A percentile compares a stretch with the other conserved stretches of the same genome.
Evolutionary conservation across 2,888 invertebrate genomes (phyloP).

Genomic region (Criorhina ranunculi): DNA sequence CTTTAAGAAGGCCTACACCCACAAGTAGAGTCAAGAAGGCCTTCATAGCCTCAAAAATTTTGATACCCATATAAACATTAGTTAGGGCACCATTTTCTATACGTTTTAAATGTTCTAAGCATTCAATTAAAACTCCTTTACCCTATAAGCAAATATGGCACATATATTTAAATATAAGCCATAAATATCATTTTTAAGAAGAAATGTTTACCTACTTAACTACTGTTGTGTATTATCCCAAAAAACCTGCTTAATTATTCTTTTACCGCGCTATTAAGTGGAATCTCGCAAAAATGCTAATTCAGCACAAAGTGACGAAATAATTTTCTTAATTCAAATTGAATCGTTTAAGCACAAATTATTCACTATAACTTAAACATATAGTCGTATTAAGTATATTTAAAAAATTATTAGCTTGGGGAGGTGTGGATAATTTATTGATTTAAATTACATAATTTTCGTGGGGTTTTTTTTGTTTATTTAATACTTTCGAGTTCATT

Average conservation of each 20-base stretch:
- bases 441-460: constrained; percentile 10
- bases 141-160: no score
- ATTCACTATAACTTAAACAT: background rate
- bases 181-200: no score
- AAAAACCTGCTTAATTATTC: constrained; percentile 4
- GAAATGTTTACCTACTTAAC: background rate
- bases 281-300: constrained; percentile 23
- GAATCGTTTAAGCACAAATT: background rate
- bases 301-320: constrained; percentile 1
- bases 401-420: background rate
- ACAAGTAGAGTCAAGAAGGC: no score
- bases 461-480: background rate
- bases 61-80: no score
- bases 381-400: background rate
- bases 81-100: no score
- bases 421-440: constrained; percentile 1
- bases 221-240: background rate
- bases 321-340: constrained; percentile 7
- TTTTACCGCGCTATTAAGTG: background rate
- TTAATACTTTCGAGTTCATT: background rate
- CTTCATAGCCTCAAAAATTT: no score
- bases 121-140: no score
- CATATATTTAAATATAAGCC: no score
- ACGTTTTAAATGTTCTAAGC: no score
- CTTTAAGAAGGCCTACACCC: no score